Conservation (phyloP, 1,140 invertebrate genomes). For the Diploscapter pachys region DNA sequence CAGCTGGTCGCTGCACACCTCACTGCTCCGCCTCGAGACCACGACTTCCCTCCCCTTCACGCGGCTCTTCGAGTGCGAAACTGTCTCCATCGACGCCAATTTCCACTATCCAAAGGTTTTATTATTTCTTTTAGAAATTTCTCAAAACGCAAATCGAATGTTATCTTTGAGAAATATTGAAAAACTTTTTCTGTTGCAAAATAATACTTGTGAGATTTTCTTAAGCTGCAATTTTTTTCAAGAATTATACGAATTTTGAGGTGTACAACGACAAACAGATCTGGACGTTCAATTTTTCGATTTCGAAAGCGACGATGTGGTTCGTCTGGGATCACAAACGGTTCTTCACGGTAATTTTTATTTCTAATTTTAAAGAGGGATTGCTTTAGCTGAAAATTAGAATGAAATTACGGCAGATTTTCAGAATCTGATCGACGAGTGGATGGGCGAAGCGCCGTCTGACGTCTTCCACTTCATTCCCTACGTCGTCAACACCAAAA, state of each 20-base stretch:
- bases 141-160: no score
- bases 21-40: conserved; percentile 51
- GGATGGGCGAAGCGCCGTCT: conserved; percentile 79
- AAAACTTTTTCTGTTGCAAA: no score
- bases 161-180: no score
- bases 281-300: conserved; percentile 61
- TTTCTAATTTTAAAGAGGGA: conserved; percentile 6
- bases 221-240: no score
- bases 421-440: conserved; percentile 84
- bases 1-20: conserved; percentile 30
- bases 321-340: conserved; percentile 63
- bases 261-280: conserved; percentile 63
- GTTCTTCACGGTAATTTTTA: conserved; percentile 59
- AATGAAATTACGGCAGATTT: background rate
- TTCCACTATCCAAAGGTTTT: conserved; percentile 58
- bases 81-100: conserved; percentile 61
- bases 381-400: background rate
- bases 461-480: conserved; percentile 92
- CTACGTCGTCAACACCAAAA: conserved; percentile 88
- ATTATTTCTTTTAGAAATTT: no score
- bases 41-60: conserved; percentile 62
- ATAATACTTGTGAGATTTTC: background rate
- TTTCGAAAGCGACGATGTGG: conserved; percentile 60
- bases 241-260: background rate
- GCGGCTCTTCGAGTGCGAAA: conserved; percentile 62